Conservation (phyloP, 1,140 invertebrate genomes). For the Uloborus diversus region DNA sequence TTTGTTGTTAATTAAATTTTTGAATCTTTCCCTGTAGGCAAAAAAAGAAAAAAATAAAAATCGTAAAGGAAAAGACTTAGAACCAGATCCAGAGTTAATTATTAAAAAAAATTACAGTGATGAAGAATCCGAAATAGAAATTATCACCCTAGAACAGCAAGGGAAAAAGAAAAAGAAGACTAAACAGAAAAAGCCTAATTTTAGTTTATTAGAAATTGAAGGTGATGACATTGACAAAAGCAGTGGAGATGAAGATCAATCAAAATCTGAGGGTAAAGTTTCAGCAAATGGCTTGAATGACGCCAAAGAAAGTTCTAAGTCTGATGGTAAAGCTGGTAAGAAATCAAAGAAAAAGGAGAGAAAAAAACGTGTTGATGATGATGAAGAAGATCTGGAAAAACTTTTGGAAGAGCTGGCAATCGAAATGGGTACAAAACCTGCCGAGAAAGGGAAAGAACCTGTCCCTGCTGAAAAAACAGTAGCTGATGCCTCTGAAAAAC, state of each 20-base stretch:
- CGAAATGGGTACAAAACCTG: constrained; percentile 28
- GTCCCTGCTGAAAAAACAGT: background rate
- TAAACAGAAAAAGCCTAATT: constrained; percentile 9
- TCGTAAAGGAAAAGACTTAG: background rate
- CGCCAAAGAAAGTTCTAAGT: constrained; percentile 60
- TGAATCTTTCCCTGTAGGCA: background rate
- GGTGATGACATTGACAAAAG: constrained; percentile 11
- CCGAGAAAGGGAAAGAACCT: constrained; percentile 16
- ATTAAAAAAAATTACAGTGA: background rate
- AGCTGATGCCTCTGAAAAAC: background rate
- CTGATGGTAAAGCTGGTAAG: constrained; percentile 41
- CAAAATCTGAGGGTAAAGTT: background rate
- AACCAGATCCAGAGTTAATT: background rate
- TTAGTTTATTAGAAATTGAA: constrained; percentile 35
- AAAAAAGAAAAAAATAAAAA: background rate
- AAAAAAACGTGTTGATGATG: constrained; percentile 50
- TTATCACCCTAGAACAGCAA: constrained; percentile 41
- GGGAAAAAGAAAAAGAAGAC: constrained; percentile 25
- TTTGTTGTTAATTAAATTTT: background rate
- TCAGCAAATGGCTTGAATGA: constrained; percentile 58
- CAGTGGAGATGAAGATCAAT: constrained; percentile 39
- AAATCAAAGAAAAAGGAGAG: constrained; percentile 56
- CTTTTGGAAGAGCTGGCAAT: constrained; percentile 48
- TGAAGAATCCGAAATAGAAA: constrained; percentile 36
- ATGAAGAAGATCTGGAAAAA: constrained; percentile 47